Base-by-base conservation (phyloP, 1,140 invertebrate genomes). In the Drosophila subobscura region DNA sequence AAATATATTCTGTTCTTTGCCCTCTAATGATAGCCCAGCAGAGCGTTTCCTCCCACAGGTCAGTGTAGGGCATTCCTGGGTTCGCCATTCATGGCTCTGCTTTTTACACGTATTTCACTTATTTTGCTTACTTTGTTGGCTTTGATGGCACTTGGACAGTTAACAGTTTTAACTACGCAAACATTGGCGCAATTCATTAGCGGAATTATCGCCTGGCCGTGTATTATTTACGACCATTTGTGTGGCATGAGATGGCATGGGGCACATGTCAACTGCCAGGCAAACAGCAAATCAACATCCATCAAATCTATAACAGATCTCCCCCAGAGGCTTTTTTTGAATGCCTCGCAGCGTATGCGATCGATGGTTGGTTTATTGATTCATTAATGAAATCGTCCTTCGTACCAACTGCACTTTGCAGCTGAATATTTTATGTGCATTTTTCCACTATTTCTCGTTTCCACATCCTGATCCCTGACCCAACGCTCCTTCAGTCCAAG, bases 131-230 rank as follows among this genome's bases (percentile, higher is more conserved):
- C 22, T 72, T 51, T 68, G 46, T 72, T 57, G 37, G n/a, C 37
- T 59, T 54, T 44, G 41, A 51, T 37, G 29, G 7, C 46, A 51
- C 51, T 55, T 67, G 37, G 49, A 74, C 65, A 84, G 79, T 84
- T 66, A 60, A 79, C 61, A 77, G 74, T 79, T 85, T 85, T 85
- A 85, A 65, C 58, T 53, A 58, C 22, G 53, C 76, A 85, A 85
- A 85, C 66, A 73, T 84, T 84, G 66, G 47, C n/a, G 16, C 45
- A 64, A 72, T 63, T 57, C 65, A 85, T 84, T 84, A 84, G 76
- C 66, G 59, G 47, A 65, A 70, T 85, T 84, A 85, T 73, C 79
- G 64, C 61, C 63, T 85, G 46, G 72, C 77, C 78, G 60, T 67
- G 10, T 46, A 20, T 46, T 22, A 25, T 16, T 49, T 54, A 22